Conservation (phyloP, 92 coral and sea anemone species). For the Zoanthus gigantus region DNA sequence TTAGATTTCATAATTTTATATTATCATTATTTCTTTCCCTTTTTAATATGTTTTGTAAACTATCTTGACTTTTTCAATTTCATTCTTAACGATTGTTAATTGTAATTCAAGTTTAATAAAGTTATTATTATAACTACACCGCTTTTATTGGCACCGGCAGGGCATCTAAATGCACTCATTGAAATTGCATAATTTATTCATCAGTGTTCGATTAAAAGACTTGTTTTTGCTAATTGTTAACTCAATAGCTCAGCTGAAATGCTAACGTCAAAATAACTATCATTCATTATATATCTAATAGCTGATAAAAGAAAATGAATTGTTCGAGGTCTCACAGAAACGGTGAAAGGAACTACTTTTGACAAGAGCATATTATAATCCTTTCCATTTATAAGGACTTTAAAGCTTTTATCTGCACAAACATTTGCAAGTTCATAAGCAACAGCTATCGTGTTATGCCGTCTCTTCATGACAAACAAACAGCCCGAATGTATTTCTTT, state of each 20-base stretch:
- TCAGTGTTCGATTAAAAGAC: too few species aligned
- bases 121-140: too few species aligned
- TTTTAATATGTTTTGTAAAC: too few species aligned
- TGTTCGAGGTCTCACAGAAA: slow-evolving; percentile 60
- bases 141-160: too few species aligned
- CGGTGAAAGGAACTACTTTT: slow-evolving; percentile 36
- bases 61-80: too few species aligned
- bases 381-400: slow-evolving; percentile 26
- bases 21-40: too few species aligned
- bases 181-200: too few species aligned
- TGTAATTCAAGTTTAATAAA: too few species aligned
- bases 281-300: slow-evolving; percentile 54
- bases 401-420: slow-evolving; percentile 51
- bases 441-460: slow-evolving; percentile 54
- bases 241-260: not conserved
- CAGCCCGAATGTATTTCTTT: slow-evolving; percentile 56
- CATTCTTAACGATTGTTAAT: too few species aligned
- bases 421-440: slow-evolving; percentile 56
- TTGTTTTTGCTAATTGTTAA: not conserved
- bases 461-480: slow-evolving; percentile 58
- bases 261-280: slow-evolving; percentile 45
- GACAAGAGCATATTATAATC: slow-evolving; percentile 45
- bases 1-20: too few species aligned
- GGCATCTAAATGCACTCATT: too few species aligned
- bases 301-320: slow-evolving; percentile 60